Percentiles rank a stretch among this genome's conserved stretches.
phyloP scores from a whole-genome alignment of 1,140 invertebrate genomes.

The Zaprionus africanus region DNA sequence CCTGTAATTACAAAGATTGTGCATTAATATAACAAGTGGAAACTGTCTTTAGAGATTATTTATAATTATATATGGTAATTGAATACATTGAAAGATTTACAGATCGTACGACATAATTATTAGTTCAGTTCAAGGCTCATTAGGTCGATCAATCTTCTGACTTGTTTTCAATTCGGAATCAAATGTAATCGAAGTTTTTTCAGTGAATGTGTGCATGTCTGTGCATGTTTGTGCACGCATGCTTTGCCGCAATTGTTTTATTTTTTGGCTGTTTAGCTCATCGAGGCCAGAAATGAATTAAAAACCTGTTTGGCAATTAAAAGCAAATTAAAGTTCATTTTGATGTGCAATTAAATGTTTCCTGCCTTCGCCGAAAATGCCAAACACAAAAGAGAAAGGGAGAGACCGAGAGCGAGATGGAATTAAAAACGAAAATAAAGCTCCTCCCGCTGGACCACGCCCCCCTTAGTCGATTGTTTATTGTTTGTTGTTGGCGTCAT shows the following conservation, averaged over 20 bases:
- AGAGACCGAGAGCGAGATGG: conserved; percentile 11
- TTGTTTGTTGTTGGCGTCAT: conserved; percentile 73
- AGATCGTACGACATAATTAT: too few relatives aligned
- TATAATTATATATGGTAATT: too few relatives aligned
- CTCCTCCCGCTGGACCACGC: not conserved
- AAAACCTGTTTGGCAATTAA: conserved; percentile 71
- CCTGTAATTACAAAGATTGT: not conserved
- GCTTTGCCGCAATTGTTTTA: not conserved
- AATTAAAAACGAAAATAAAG: conserved; percentile 4
- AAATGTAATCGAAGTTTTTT: too few relatives aligned
- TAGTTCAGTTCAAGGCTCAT: too few relatives aligned
- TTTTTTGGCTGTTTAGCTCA: conserved; percentile 3
- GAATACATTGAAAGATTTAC: too few relatives aligned
- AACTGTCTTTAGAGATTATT: too few relatives aligned
- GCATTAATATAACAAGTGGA: not conserved
- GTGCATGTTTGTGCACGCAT: not conserved
- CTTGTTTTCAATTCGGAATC: too few relatives aligned
- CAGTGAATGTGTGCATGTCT: not conserved
- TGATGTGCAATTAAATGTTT: conserved; percentile 75
- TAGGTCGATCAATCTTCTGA: too few relatives aligned
- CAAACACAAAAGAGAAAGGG: conserved; percentile 36
- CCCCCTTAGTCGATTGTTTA: conserved; percentile 45
- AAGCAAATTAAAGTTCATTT: conserved; percentile 75
- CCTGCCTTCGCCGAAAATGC: conserved; percentile 41
- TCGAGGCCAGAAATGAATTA: conserved; percentile 2